phyloP scores from a whole-genome alignment of 2,797 vertebrate genomes.

The Pempheris klunzingeri region DNA sequence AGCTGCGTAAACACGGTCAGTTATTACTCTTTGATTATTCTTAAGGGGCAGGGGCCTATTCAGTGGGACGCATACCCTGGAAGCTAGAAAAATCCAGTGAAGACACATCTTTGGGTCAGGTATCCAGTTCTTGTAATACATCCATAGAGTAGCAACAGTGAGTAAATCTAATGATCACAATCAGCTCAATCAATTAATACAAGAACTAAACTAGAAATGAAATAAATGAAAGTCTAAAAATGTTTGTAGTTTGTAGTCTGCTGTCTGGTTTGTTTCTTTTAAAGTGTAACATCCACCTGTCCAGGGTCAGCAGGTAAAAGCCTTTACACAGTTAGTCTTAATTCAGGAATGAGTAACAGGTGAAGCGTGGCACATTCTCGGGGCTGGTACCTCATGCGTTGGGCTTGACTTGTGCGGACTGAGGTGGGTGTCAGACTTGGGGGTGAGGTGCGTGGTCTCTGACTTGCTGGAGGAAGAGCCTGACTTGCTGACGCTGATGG shows the following conservation, averaged over 20 bases:
- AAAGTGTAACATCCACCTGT: background rate
- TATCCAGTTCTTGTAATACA: too few relatives aligned
- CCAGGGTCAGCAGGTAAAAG: background rate
- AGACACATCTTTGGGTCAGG: too few relatives aligned
- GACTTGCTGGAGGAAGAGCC: conserved; percentile 91
- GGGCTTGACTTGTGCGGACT: conserved; percentile 95
- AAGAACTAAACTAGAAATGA: background rate
- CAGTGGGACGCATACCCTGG: too few relatives aligned
- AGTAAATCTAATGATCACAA: background rate
- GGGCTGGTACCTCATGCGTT: conserved; percentile 90
- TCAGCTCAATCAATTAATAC: background rate
- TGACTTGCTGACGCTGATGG: conserved; percentile 84
- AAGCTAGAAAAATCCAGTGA: too few relatives aligned
- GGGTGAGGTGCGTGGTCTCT: conserved; percentile 87
- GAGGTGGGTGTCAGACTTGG: conserved; percentile 86
- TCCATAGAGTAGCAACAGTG: too few relatives aligned
- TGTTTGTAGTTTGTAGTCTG: background rate
- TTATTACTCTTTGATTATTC: too few relatives aligned
- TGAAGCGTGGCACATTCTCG: conserved; percentile 28
- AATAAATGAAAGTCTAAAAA: background rate
- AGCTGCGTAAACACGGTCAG: too few relatives aligned
- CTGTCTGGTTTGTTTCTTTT: too few relatives aligned
- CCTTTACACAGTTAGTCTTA: background rate
- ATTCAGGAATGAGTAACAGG: conserved; percentile 3
- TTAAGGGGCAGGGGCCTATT: too few relatives aligned